phyloP scores from a whole-genome alignment of 2,888 invertebrate genomes.

The Unio pictorum region DNA sequence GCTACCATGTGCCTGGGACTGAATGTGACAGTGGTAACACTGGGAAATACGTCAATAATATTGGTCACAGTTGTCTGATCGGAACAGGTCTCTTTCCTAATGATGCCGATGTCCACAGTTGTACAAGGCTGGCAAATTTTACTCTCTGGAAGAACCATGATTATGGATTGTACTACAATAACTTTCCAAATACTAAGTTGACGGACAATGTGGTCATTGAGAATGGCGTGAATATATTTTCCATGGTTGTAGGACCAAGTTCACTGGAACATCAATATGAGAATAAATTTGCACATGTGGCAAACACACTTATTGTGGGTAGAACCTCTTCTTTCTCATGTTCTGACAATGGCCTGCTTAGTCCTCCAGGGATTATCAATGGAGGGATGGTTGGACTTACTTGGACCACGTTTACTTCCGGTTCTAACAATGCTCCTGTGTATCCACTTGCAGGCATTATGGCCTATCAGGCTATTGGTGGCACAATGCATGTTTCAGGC shows the following conservation, averaged over 20 bases:
- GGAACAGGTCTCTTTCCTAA: constrained; percentile 43
- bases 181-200: background rate
- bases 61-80: constrained; percentile 40
- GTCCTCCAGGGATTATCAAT: background rate
- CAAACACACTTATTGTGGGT: constrained; percentile 49
- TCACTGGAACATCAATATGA: constrained; percentile 29
- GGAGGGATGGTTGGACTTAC: constrained; percentile 16
- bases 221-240: constrained; percentile 46
- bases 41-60: constrained; percentile 42
- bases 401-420: constrained; percentile 28
- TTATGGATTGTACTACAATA: constrained; percentile 59
- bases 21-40: constrained; percentile 29
- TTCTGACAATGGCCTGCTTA: background rate
- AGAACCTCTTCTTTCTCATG: constrained; percentile 44
- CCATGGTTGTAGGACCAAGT: constrained; percentile 47
- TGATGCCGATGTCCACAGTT: constrained; percentile 25
- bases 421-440: constrained; percentile 46
- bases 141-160: constrained; percentile 53
- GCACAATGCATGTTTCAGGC: constrained; percentile 19
- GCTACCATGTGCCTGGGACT: constrained; percentile 38
- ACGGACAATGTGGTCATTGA: constrained; percentile 19
- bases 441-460: constrained; percentile 48
- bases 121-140: constrained; percentile 50
- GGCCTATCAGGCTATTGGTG: constrained; percentile 47
- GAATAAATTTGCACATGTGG: constrained; percentile 32